Percentiles rank a stretch among this genome's conserved stretches.
Evolutionary conservation across 2,888 invertebrate genomes (phyloP).

Genomic region (Tetranychus piercei): DNA sequence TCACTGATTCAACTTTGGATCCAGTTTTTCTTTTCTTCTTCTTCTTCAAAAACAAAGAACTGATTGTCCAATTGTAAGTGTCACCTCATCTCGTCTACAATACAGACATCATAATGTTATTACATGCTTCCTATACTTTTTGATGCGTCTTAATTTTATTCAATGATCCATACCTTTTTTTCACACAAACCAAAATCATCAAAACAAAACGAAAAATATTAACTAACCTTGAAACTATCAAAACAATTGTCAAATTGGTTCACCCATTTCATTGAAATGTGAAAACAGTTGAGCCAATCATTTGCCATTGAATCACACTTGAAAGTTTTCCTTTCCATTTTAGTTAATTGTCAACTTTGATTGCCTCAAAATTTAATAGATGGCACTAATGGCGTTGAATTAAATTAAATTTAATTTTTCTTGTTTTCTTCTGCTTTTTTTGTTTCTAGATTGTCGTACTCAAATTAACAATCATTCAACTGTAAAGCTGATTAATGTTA

Average conservation of each 20-base stretch:
- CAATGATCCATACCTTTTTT: neutral
- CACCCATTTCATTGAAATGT: no score
- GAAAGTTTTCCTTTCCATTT: neutral
- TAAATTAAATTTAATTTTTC: neutral
- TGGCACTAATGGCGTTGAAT: neutral
- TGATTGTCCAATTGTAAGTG: neutral
- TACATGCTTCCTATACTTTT: neutral
- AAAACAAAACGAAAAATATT: neutral
- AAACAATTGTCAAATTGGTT: neutral
- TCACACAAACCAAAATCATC: neutral
- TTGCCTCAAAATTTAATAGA: neutral
- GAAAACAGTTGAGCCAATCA: no score
- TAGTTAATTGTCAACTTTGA: neutral
- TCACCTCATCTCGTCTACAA: neutral
- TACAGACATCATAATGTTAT: neutral
- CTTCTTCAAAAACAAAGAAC: neutral
- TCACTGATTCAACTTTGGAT: neutral
- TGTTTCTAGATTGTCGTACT: neutral
- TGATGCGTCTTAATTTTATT: neutral
- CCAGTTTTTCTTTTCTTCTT: neutral
- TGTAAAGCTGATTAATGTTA: neutral
- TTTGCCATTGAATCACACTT: no score
- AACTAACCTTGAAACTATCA: neutral
- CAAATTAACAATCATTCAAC: neutral
- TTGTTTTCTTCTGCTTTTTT: neutral